These are phyloP conservation scores for Meiosimyza platycephala DNA, from an alignment of 2,888 invertebrate species.

Conservation along the genomic window DNA sequence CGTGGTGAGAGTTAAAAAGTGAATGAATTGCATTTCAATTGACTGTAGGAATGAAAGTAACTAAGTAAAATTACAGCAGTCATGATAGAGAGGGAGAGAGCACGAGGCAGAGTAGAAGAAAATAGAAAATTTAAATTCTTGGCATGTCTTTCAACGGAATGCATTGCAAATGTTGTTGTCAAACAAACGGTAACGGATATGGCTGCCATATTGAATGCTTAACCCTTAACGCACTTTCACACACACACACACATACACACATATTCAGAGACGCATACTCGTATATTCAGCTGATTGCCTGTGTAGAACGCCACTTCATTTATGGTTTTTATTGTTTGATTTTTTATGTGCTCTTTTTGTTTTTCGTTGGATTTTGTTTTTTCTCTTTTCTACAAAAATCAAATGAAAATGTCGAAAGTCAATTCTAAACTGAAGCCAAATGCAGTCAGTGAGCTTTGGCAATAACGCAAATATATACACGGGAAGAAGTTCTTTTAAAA, in stretches of 20 bases:
- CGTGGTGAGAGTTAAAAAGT: background rate
- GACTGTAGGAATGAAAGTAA: constrained; percentile 2
- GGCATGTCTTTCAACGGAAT: constrained; percentile 28
- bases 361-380: background rate
- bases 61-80: too few relatives aligned
- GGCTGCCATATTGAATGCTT: constrained; percentile 24
- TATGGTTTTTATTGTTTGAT: constrained; percentile 6
- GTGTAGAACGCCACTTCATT: constrained; percentile 31
- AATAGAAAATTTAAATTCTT: constrained; percentile 26
- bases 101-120: background rate
- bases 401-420: constrained; percentile 17
- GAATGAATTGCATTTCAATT: constrained; percentile 33
- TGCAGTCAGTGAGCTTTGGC: constrained; percentile 1
- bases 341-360: background rate
- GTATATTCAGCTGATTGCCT: constrained; percentile 11
- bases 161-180: constrained; percentile 22
- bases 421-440: constrained; percentile 8
- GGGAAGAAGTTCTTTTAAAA: too few relatives aligned
- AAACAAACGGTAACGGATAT: constrained; percentile 34
- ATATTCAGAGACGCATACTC: background rate
- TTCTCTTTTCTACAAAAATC: constrained; percentile 9
- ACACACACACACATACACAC: background rate
- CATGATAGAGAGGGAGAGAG: too few relatives aligned
- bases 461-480: background rate
- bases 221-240: constrained; percentile 16